Base-by-base conservation (phyloP, 2,888 invertebrate species). In the Tachina lurida region DNA sequence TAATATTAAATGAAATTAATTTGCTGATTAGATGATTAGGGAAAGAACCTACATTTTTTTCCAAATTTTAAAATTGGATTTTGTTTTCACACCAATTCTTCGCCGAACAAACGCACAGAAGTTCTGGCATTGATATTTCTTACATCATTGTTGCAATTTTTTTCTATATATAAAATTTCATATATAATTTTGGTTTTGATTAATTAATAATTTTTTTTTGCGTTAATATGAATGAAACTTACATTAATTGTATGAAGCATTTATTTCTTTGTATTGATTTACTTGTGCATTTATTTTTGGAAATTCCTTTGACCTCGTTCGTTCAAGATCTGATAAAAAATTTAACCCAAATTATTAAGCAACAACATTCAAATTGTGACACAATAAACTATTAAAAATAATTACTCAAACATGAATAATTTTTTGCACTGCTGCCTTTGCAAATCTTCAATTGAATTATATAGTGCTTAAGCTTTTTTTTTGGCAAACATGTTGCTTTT, bases 281-380 rank as follows among this genome's bases (percentile, higher is more conserved):
- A 58, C 13, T 41, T 7, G 31, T 31, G 31, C 4, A 60, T 47
- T 68, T 76, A 49, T 62, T 75, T 85, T 81, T 73, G 49, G 60
- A 60, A 60, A 77, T 49, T 47, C 19, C 17, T 31, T 60, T 85
- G 82, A 75, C 85, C 85, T 79, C 78, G 58, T 85, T 79, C 78
- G 58, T 85, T 78, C 52, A 82, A 65, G 70, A 85, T 85, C 82
- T 78, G 78, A 85, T 82, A 78, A 75, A 63, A 43, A 78, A 82
- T 85, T 78, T 78, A 13, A 71, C 77, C 60, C 70, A 78, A 45
- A 31, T 60, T 52, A 68, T 67, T 70, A 41, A 22, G 8, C 2
- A 41, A 67, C 22, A 39, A 31, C 39, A 12, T 75, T 65, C 10
- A 12, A 56, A 17, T 43, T 43, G 19, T 62, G 22, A 31, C 12